Evolutionary conservation across 2,797 vertebrate genomes (phyloP).

Genomic region (Thamnophis elegans): DNA sequence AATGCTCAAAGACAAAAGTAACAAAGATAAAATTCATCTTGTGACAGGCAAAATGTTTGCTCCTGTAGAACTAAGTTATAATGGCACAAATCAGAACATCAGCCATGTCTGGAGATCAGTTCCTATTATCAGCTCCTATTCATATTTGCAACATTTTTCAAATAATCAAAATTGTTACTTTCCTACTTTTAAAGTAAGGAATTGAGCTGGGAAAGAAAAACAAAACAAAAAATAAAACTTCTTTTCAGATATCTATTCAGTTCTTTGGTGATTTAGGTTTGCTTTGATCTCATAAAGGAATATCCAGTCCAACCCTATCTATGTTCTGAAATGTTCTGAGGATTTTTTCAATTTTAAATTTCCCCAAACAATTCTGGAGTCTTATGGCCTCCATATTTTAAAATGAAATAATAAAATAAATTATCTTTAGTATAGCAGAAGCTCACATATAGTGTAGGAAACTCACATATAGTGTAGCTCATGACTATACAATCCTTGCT

Average conservation of each 20-base stretch:
- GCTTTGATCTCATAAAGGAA: background rate
- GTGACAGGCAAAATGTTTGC: too few species aligned
- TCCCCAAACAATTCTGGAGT: background rate
- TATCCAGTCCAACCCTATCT: background rate
- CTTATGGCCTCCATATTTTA: background rate
- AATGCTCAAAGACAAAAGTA: background rate
- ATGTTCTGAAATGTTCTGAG: background rate
- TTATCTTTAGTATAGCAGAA: too few species aligned
- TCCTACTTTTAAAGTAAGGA: background rate
- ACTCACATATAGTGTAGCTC: too few species aligned
- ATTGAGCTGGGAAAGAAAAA: background rate
- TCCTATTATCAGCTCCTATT: background rate
- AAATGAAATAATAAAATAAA: background rate
- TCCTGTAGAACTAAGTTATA: background rate
- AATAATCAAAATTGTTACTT: background rate
- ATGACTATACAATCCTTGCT: background rate
- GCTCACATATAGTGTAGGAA: background rate
- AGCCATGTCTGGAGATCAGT: background rate
- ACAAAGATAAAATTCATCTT: background rate
- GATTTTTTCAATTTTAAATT: background rate
- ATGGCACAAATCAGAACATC: background rate
- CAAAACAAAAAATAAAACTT: background rate
- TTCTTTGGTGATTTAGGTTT: background rate
- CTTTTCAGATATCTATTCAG: background rate
- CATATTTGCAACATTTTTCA: background rate